Evolutionary conservation across 2,797 vertebrate genomes (phyloP).

Genomic region (Hapalemur alaotrensis): DNA sequence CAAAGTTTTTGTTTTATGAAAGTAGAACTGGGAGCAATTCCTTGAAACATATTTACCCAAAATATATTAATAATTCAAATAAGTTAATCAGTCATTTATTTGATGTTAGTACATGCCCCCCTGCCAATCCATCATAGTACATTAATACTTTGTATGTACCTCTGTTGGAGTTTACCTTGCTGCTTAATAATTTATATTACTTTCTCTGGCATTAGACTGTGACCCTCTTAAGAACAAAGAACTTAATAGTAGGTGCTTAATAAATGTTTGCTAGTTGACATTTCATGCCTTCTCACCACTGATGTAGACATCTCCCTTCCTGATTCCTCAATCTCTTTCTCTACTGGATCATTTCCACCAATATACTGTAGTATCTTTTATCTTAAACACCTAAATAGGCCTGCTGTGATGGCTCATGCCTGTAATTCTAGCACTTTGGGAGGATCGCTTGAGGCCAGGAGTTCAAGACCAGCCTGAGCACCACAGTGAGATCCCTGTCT

Average conservation of each 20-base stretch:
- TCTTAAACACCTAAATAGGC: background rate
- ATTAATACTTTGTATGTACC: background rate
- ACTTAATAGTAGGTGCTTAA: background rate
- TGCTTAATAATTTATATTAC: background rate
- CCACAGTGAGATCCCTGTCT: background rate
- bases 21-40: constrained; percentile 18
- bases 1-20: background rate
- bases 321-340: background rate
- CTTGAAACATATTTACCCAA: constrained; percentile 20
- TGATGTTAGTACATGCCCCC: fast-evolving
- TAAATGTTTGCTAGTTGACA: background rate
- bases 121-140: background rate
- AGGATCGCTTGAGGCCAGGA: background rate
- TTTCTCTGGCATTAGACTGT: background rate
- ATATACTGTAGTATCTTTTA: background rate
- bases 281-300: background rate
- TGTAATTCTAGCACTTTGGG: background rate
- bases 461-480: background rate
- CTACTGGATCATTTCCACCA: background rate
- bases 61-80: constrained; percentile 17
- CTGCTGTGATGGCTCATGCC: background rate
- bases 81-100: background rate
- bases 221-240: background rate
- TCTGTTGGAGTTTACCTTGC: background rate
- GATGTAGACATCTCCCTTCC: background rate